Evolutionary conservation across 2,888 invertebrate genomes (phyloP), one percentile per base, ranked within the genome.

Genomic region (Hydrotaea diabolus): DNA sequence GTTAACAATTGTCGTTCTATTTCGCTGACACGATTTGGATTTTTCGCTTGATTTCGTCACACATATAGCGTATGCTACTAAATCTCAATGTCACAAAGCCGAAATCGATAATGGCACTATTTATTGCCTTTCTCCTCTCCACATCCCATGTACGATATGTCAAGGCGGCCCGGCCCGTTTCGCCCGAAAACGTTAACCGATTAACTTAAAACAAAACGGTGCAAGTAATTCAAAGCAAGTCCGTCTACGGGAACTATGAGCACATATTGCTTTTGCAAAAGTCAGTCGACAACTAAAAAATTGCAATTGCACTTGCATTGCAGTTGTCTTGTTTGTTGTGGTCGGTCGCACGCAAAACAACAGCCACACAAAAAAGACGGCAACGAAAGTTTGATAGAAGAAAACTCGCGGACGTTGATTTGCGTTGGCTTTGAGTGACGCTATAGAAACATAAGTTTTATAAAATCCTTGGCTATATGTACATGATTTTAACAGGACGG

Each of bases 191-290:
- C 23, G n/a, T 26, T 26, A 49, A 15, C 26, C 2, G n/a, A 49
- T n/a, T 11, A 36, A 62, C 0, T 15, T 36, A n/a, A 49, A 46
- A 71, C 71, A 26, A 46, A 26, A 46, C 46, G 13, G n/a, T 69
- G 19, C 1, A 57, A 62, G 36, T 39, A 8, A 39, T 8, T 13
- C 9, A 31, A n/a, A n/a, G n/a, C n/a, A n/a, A n/a, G n/a, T n/a
- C 13, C 39, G 39, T 31, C 7, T 39, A 39, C 62, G 49, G 64
- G 49, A 57, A 43, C 46, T 46, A 26, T 69, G 21, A 74, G 55
- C 74, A 80, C 80, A 74, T 74, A 74, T 57, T n/a, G 74, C 74
- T 80, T 57, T 80, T 74, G 21, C 66, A 66, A 81, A 76, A 76
- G 80, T 21, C 72, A 76, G 72, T 23, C 21, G 75, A 62, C 62